These are phyloP conservation scores for Cataglyphis altisquamis DNA, from an alignment of 2,888 invertebrate genomes.

Conservation along the genomic window DNA sequence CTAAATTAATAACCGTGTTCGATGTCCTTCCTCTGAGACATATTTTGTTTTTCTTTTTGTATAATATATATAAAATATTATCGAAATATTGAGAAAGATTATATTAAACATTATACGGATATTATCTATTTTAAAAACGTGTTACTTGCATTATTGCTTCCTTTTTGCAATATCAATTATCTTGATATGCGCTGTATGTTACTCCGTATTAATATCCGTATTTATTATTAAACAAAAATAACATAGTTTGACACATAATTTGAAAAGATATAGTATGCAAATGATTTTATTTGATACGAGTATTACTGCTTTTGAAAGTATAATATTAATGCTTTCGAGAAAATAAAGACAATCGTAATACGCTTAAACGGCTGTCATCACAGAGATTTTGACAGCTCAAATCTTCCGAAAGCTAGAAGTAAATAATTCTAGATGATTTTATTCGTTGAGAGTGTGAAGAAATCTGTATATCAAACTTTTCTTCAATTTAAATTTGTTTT, in stretches of 20 bases:
- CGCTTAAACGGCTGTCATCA: not conserved
- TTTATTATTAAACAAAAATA: not conserved
- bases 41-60: not conserved
- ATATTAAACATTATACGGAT: too few species aligned
- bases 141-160: not conserved
- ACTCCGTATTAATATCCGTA: not conserved
- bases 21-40: not conserved
- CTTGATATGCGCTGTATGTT: not conserved
- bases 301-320: not conserved
- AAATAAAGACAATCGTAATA: not conserved
- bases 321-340: not conserved
- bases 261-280: not conserved
- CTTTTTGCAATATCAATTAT: not conserved
- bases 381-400: not conserved
- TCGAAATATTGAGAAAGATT: not conserved
- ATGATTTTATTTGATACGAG: not conserved
- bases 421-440: not conserved
- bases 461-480: too few species aligned
- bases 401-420: not conserved
- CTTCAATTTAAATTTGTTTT: not conserved
- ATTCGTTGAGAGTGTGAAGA: too few species aligned
- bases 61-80: not conserved
- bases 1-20: constrained; percentile 11
- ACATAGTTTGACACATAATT: not conserved
- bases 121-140: not conserved